Base-by-base conservation (phyloP, 2,797 vertebrate genomes). In the Rhinichthys osculus region DNA sequence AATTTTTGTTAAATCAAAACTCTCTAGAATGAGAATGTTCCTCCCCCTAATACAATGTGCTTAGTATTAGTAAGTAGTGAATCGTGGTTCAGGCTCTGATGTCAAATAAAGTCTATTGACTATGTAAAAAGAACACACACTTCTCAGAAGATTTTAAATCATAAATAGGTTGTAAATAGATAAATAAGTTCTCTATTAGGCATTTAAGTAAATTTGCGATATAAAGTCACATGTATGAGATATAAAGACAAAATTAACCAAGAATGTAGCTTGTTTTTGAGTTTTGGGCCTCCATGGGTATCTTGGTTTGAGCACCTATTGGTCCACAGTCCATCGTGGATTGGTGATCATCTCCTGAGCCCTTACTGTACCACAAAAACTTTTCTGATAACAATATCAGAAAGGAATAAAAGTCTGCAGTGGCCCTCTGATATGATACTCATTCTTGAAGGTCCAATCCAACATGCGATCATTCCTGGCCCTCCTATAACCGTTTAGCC, bases 401-500 rank as follows among this genome's bases (percentile, higher is more conserved):
- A 35, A 38, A 76, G 38, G 66, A 86, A 85, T 9, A 70, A 77
- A 27, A 13, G 64, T 44, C 9, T 0, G 0, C n/a, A 23, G n/a
- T 82, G 84, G 77, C 78, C 82, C 57, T 84, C 81, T 73, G 80
- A 88, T 87, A 86, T 85, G 89, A 81, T 47, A 57, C 52, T 50
- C 66, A 3, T 76, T 88, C 77, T 85, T 87, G 73, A 84, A 84
- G 64, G 81, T 86, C 89, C 89, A 80, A 74, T 90, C 84, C 89
- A 88, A 88, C 86, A 81, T 80, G 52, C 76, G 67, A 84, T 89
- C 78, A 88, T 89, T 87, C 90, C 89, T 87, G 84, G 86, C 80
- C 83, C 87, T 90, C 84, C 89, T 85, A 85, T 85, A 86, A 88
- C 87, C 89, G 35, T 90, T 90, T 90, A 90, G 90, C 89, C 90